Conservation (phyloP, 2,113 vertebrate species). For the Lagopus muta region DNA sequence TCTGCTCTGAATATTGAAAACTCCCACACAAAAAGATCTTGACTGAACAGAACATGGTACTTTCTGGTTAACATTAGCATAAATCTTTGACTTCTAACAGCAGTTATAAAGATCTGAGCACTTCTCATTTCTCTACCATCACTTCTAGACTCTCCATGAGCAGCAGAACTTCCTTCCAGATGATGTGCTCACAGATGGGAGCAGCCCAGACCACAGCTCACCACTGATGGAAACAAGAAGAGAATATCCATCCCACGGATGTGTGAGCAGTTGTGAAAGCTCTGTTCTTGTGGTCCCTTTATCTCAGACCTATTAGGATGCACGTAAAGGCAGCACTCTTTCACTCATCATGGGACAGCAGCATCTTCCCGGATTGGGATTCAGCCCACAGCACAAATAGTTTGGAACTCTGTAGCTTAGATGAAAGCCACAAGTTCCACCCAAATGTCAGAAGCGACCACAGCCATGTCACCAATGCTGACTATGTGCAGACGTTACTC, state of each 20-base stretch:
- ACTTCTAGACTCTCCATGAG: background rate
- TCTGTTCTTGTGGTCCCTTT: background rate
- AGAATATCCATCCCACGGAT: background rate
- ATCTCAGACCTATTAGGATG: background rate
- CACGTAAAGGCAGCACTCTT: background rate
- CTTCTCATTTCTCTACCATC: background rate
- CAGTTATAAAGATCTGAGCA: background rate
- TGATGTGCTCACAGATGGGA: background rate
- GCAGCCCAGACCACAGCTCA: background rate
- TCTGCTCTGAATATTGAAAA: background rate
- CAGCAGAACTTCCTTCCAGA: background rate
- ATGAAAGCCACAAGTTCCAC: background rate
- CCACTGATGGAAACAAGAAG: background rate
- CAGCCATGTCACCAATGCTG: background rate
- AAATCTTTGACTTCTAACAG: background rate
- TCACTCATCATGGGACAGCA: rapidly evolving
- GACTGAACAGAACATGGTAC: background rate
- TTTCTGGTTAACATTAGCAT: background rate
- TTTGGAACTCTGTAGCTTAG: background rate
- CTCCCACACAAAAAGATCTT: rapidly evolving
- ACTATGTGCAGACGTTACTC: background rate
- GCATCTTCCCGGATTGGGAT: background rate
- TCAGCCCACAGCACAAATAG: background rate
- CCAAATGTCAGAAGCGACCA: background rate
- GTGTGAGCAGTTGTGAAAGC: background rate